A percentile compares a stretch with the other conserved stretches of the same genome.
These are phyloP conservation scores for Callyntrura sp. DNA, from an alignment of 2,888 invertebrate species.

Conservation along the genomic window DNA sequence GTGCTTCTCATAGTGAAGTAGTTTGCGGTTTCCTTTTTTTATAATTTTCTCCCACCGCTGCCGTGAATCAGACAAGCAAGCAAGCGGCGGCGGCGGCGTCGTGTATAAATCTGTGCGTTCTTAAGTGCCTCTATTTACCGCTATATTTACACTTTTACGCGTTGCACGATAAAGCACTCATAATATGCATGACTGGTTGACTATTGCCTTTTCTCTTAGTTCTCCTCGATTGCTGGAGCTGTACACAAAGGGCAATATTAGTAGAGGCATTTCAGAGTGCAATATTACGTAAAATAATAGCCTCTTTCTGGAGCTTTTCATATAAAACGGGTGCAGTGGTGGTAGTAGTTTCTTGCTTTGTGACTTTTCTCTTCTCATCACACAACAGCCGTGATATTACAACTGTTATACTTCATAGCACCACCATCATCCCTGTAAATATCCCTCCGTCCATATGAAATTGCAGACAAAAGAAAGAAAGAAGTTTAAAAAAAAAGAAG, in stretches of 20 bases:
- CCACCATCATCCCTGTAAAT: neutral
- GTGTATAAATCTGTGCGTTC: too few species aligned
- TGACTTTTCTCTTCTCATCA: constrained; percentile 27
- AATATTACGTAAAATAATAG: constrained; percentile 42
- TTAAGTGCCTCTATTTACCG: too few species aligned
- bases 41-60: too few species aligned
- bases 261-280: neutral
- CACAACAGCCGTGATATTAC: constrained; percentile 5
- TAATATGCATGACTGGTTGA: constrained; percentile 69
- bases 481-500: constrained; percentile 8
- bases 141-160: too few species aligned
- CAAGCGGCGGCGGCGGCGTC: too few species aligned
- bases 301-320: constrained; percentile 34
- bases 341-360: constrained; percentile 35
- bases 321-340: constrained; percentile 25
- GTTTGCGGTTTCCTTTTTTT: too few species aligned
- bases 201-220: constrained; percentile 39
- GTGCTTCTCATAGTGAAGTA: too few species aligned
- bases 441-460: neutral
- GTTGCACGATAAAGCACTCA: constrained; percentile 41
- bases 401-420: constrained; percentile 45
- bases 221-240: neutral
- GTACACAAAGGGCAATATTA: constrained; percentile 3
- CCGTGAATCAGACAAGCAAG: too few species aligned
- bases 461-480: constrained; percentile 52